Conservation (phyloP, 2,113 vertebrate species). For the Agapornis roseicollis region DNA sequence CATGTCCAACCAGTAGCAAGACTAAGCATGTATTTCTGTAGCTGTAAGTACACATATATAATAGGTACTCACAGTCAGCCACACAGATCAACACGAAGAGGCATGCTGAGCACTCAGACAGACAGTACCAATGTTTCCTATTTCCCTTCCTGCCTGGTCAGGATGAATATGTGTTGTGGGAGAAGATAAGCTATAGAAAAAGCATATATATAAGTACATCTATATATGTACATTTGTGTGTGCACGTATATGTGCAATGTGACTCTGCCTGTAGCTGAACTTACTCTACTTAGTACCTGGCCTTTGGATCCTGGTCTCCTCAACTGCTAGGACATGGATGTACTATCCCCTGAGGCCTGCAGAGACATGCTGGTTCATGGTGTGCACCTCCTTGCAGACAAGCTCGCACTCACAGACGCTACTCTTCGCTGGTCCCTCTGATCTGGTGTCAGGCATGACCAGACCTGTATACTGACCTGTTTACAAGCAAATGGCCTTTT, state of each 20-base stretch:
- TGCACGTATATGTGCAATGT: background rate
- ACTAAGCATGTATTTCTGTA: background rate
- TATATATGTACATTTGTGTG: background rate
- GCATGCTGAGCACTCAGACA: background rate
- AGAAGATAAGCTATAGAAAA: background rate
- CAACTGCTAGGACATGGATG: accelerated
- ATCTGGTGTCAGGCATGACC: background rate
- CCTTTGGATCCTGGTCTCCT: background rate
- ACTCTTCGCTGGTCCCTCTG: background rate
- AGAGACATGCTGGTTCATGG: accelerated
- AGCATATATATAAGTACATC: background rate
- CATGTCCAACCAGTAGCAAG: background rate
- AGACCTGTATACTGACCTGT: background rate
- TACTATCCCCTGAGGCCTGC: accelerated
- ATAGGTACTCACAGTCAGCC: background rate
- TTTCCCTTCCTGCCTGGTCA: background rate
- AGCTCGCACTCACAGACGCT: background rate
- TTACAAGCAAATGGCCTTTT: background rate
- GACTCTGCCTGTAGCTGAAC: background rate
- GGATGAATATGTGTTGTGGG: background rate
- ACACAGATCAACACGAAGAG: accelerated
- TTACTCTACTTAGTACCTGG: background rate
- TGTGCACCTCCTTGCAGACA: background rate
- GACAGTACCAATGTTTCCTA: background rate
- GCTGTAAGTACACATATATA: background rate